Base-by-base conservation (phyloP, 2,797 vertebrate genomes). In the Sebastes baramenuke region DNA sequence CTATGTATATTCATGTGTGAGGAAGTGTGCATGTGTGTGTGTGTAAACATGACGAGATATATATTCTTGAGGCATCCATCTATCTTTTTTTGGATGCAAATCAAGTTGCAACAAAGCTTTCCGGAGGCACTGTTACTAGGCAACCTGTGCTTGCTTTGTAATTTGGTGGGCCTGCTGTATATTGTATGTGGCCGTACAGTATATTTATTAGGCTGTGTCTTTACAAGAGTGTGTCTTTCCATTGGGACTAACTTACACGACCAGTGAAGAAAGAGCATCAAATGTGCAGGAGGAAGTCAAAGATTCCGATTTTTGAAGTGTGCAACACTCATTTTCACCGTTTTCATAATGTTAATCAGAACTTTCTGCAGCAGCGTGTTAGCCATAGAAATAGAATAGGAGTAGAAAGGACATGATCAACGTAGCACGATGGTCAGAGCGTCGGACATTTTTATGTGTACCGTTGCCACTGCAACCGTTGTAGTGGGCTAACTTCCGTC, bases 81-180 rank as follows among this genome's bases (percentile, higher is more conserved):
- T 84, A 87, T 93, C 81, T 88, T 92, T 89, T 42, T 88, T 89
- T 84, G 82, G 87, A 92, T 93, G 90, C 90, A 93, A 95, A 94
- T 92, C 75, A 84, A 90, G 87, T 88, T 77, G 77, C 89, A 89
- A 90, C 88, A 89, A 94, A 91, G 90, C 89, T 87, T 92, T 89
- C 65, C 71, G 85, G 91, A 91, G 83, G 83, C 81, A 88, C 88
- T 92, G 96, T 96, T 96, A 93, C 94, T 94, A 96, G 93, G 95
- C 95, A 96, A 96, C 95, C 91, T 88, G 82, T 46, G 77, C 75
- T 88, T 75, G 70, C 87, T 92, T 94, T 92, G 87, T 90, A 88
- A 82, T 92, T 92, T 87, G 81, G 75, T 82, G 36, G 80, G 78
- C 71, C 82, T 77, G 88, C 87, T 86, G 77, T 88, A 87, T 83